Conservation (phyloP, 2,888 invertebrate genomes). For the Ectropis crepuscularia region DNA sequence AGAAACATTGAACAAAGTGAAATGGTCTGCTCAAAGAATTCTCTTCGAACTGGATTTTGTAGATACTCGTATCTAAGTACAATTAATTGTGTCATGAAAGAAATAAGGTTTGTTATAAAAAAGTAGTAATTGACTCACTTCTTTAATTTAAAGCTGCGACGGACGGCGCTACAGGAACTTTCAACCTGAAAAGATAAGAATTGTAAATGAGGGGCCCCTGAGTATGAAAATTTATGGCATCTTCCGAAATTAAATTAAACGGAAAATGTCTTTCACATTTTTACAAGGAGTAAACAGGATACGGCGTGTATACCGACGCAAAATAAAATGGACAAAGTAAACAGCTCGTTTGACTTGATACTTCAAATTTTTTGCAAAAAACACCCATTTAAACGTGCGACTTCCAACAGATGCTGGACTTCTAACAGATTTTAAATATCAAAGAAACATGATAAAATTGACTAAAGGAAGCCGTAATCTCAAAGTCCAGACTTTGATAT, state of each 20-base stretch:
- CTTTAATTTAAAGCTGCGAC: constrained; percentile 68
- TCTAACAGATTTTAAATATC: constrained; percentile 1
- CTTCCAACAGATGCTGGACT: not conserved
- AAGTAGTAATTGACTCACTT: constrained; percentile 60
- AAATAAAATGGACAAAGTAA: constrained; percentile 8
- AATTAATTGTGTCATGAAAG: not conserved
- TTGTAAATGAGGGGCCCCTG: constrained; percentile 49
- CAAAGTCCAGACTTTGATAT: too few relatives aligned
- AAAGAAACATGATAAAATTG: not conserved
- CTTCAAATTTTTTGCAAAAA: not conserved
- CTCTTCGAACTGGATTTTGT: too few relatives aligned
- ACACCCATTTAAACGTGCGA: not conserved
- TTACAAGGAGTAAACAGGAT: constrained; percentile 27
- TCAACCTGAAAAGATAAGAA: constrained; percentile 70
- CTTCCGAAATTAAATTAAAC: constrained; percentile 48
- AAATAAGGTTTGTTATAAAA: constrained; percentile 19
- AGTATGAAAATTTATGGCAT: constrained; percentile 49
- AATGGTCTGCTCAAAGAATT: too few relatives aligned
- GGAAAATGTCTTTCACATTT: constrained; percentile 41
- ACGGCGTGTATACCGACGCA: not conserved
- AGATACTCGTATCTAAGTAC: too few relatives aligned
- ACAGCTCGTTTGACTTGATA: not conserved
- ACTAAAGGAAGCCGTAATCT: not conserved
- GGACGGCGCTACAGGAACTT: constrained; percentile 77
- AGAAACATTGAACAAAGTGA: too few relatives aligned